Evolutionary conservation across 2,888 invertebrate genomes (phyloP).

Genomic region (Ecliptopera silaceata): DNA sequence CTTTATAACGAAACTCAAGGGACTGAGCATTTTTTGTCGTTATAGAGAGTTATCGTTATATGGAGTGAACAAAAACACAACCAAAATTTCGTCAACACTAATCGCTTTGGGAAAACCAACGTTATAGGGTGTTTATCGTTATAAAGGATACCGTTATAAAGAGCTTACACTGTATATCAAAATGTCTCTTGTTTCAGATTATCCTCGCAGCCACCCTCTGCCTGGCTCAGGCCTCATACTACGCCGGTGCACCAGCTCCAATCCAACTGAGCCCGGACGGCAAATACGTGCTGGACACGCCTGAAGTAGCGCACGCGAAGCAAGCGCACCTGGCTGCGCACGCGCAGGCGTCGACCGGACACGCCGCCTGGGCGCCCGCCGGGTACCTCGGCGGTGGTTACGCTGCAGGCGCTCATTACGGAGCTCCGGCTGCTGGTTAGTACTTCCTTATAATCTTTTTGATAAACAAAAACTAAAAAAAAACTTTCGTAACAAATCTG

Average conservation of each 20-base stretch:
- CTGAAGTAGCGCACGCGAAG: constrained; percentile 79
- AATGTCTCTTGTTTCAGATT: constrained; percentile 57
- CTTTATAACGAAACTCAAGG: too few relatives aligned
- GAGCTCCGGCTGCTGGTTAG: constrained; percentile 75
- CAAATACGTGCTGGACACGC: constrained; percentile 79
- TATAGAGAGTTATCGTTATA: too few relatives aligned
- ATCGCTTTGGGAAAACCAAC: too few relatives aligned
- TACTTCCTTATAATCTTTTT: not conserved
- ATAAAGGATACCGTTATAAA: too few relatives aligned
- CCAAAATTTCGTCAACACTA: too few relatives aligned
- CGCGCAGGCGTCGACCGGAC: constrained; percentile 72
- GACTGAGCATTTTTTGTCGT: too few relatives aligned
- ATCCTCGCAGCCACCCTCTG: constrained; percentile 76
- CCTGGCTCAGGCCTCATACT: constrained; percentile 81
- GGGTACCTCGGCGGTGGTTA: constrained; percentile 58
- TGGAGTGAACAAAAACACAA: too few relatives aligned
- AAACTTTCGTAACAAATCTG: too few relatives aligned
- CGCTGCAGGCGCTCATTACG: constrained; percentile 64
- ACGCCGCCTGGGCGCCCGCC: constrained; percentile 77
- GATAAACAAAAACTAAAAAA: too few relatives aligned
- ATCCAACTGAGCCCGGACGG: constrained; percentile 80
- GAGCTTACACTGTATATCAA: constrained; percentile 1
- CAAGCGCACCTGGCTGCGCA: constrained; percentile 76
- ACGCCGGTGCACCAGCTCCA: constrained; percentile 75
- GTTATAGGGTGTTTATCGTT: too few relatives aligned